A percentile compares a stretch with the other conserved stretches of the same genome.
Evolutionary conservation across 2,113 vertebrate genomes (phyloP).

Genomic region (Aleadryas rufinucha): DNA sequence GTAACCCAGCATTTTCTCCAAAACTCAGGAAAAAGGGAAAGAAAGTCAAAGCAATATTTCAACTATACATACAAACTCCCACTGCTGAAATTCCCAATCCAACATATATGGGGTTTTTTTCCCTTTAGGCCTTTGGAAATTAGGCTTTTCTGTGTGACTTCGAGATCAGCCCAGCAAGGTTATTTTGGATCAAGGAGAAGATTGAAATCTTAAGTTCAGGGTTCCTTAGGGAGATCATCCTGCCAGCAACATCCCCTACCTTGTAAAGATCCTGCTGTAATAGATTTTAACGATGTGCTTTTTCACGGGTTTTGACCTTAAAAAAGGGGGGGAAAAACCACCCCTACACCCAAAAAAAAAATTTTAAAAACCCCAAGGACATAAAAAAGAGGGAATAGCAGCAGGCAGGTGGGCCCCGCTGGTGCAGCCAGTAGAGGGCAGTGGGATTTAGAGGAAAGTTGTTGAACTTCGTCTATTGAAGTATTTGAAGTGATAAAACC

Average conservation of each 20-base stretch:
- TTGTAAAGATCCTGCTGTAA: background rate
- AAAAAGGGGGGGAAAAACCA: accelerated
- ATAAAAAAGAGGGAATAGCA: background rate
- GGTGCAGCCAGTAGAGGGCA: conserved; percentile 54
- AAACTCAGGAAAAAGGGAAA: background rate
- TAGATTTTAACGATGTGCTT: background rate
- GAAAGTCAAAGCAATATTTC: background rate
- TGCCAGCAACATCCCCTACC: background rate
- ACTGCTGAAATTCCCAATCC: background rate
- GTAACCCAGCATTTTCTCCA: background rate
- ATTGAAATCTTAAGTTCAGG: conserved; percentile 15
- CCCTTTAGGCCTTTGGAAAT: background rate
- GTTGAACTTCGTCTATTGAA: background rate
- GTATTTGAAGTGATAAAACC: background rate
- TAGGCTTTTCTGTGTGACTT: background rate
- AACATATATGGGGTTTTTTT: background rate
- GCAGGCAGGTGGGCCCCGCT: background rate
- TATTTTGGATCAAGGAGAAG: conserved; percentile 10
- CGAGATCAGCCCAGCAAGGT: background rate
- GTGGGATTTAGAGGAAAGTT: conserved; percentile 30
- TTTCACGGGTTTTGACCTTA: background rate
- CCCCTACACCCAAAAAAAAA: too few species aligned
- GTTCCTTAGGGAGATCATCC: conserved; percentile 13
- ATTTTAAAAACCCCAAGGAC: background rate
- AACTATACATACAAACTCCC: background rate